Conservation (phyloP, 2,888 invertebrate genomes). For the Hanleya hanleyi region DNA sequence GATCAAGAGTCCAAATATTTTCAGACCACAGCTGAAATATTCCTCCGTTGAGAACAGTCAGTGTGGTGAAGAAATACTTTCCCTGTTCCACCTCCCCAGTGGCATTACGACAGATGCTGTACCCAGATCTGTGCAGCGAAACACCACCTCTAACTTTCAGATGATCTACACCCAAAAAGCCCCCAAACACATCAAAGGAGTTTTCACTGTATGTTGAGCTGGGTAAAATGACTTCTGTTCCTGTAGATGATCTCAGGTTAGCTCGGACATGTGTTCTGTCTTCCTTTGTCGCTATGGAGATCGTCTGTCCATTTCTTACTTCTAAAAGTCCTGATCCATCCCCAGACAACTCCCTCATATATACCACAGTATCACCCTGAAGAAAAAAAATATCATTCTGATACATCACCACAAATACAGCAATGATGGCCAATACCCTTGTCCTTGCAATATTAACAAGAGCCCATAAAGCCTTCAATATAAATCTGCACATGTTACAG, state of each 20-base stretch:
- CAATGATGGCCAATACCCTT: too few relatives aligned
- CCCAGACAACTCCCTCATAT: constrained; percentile 39
- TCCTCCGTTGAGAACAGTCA: constrained; percentile 43
- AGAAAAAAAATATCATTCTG: neutral
- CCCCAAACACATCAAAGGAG: constrained; percentile 36
- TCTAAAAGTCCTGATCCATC: constrained; percentile 46
- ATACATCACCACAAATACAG: too few relatives aligned
- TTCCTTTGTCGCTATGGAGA: constrained; percentile 35
- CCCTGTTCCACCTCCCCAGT: constrained; percentile 14
- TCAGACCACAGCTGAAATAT: neutral
- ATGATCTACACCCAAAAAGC: constrained; percentile 46
- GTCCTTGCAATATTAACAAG: too few relatives aligned
- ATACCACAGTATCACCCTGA: constrained; percentile 13
- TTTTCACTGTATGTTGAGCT: constrained; percentile 40
- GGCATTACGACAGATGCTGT: constrained; percentile 27
- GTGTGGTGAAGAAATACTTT: constrained; percentile 39
- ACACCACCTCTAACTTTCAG: constrained; percentile 42
- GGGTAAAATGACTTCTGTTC: constrained; percentile 38
- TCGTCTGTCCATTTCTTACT: constrained; percentile 24
- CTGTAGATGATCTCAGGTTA: constrained; percentile 25
- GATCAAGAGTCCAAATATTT: neutral
- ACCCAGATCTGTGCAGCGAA: constrained; percentile 37
- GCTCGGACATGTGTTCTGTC: constrained; percentile 42
- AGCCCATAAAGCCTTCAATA: too few relatives aligned
- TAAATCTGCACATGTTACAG: too few relatives aligned